Evolutionary conservation across 2,888 invertebrate species (phyloP).

Genomic region (Rhaphigaster nebulosa): DNA sequence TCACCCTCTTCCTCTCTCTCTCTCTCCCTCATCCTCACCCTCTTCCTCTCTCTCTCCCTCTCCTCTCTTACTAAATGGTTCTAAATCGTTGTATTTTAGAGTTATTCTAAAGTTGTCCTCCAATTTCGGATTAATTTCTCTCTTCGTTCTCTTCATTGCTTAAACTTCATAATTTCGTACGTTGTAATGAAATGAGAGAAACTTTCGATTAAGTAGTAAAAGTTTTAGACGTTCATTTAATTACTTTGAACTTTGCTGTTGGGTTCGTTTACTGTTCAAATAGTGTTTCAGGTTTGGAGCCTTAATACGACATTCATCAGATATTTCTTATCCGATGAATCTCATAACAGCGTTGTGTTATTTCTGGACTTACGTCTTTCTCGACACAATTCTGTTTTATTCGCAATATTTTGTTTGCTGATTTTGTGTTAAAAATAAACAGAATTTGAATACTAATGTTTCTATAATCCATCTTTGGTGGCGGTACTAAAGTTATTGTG

Average conservation of each 20-base stretch:
- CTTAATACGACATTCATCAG: not conserved
- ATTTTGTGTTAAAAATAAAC: too few relatives aligned
- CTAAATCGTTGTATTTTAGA: not conserved
- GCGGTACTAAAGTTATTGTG: too few relatives aligned
- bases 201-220: conserved; percentile 5
- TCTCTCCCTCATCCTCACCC: not conserved
- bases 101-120: not conserved
- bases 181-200: conserved; percentile 25
- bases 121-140: not conserved
- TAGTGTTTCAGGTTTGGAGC: not conserved
- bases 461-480: too few relatives aligned
- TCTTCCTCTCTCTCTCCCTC: too few relatives aligned
- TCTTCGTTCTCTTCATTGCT: not conserved
- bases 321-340: not conserved
- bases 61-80: not conserved
- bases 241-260: conserved; percentile 37
- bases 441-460: too few relatives aligned
- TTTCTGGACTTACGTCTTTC: not conserved
- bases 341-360: not conserved
- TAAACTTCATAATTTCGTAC: not conserved
- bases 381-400: not conserved
- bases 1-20: not conserved
- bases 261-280: not conserved
- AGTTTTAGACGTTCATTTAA: conserved; percentile 15
- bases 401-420: too few relatives aligned